phyloP scores from a whole-genome alignment of 2,113 vertebrate species.

The Etheostoma cragini region DNA sequence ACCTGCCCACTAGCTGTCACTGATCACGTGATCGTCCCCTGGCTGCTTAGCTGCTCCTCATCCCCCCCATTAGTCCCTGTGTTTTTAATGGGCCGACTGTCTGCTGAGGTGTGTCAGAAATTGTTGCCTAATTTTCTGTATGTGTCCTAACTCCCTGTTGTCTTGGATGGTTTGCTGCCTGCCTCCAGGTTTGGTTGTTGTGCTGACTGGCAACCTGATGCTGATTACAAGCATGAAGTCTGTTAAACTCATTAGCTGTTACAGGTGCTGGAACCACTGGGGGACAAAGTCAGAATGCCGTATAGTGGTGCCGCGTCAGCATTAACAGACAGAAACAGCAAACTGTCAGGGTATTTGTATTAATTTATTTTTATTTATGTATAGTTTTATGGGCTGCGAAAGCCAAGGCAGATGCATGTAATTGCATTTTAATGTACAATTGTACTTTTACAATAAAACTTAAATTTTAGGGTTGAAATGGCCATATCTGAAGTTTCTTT shows the following conservation, averaged over 20 bases:
- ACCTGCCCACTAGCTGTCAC: constrained; percentile 22
- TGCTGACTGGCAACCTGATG: constrained; percentile 19
- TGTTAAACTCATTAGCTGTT: neutral
- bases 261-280: neutral
- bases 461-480: neutral
- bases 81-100: neutral
- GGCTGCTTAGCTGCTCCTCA: neutral
- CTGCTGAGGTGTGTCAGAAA: constrained; percentile 22
- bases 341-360: neutral
- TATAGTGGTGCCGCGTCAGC: neutral
- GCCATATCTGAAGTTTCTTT: neutral
- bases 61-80: constrained; percentile 5
- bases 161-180: constrained; percentile 1
- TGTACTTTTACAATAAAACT: too few relatives aligned
- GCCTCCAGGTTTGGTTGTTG: constrained; percentile 6
- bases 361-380: too few relatives aligned
- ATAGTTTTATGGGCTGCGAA: too few relatives aligned
- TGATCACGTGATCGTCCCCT: constrained; percentile 15
- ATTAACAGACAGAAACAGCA: neutral
- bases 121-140: neutral
- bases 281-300: neutral
- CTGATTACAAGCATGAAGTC: neutral
- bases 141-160: neutral
- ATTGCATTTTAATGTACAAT: too few relatives aligned
- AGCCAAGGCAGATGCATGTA: too few relatives aligned